phyloP scores from a whole-genome alignment of 2,113 vertebrate species.

The Jaculus jaculus region DNA sequence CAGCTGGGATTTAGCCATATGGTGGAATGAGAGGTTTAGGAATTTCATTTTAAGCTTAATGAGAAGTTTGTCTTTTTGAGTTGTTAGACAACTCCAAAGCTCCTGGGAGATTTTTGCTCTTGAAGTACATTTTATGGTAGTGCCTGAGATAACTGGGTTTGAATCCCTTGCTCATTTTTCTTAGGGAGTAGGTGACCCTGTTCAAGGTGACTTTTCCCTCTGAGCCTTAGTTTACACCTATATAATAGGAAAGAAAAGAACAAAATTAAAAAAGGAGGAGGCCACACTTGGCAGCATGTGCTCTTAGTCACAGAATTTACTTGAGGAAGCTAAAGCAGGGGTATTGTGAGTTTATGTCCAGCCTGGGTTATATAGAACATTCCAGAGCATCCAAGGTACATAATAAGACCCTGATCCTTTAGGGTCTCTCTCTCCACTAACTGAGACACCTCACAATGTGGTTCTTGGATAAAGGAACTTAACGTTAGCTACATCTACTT shows the following conservation, averaged over 20 bases:
- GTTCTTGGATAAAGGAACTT: neutral
- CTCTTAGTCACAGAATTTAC: neutral
- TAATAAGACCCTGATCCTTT: neutral
- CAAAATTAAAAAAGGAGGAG: neutral
- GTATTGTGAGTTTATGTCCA: neutral
- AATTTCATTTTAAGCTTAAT: constrained; percentile 57
- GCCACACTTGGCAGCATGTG: neutral
- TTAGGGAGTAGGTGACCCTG: neutral
- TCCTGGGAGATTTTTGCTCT: neutral
- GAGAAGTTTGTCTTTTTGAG: constrained; percentile 53
- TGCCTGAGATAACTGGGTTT: neutral
- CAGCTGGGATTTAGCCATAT: constrained; percentile 55
- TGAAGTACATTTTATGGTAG: neutral
- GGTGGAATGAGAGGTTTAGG: constrained; percentile 30
- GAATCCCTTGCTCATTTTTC: neutral
- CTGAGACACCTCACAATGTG: neutral
- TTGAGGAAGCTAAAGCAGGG: neutral
- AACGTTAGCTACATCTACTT: neutral
- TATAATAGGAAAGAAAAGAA: neutral
- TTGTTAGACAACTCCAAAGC: neutral
- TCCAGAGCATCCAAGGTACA: neutral
- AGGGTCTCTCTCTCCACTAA: neutral
- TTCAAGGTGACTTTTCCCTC: neutral
- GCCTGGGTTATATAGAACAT: neutral
- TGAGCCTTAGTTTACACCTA: neutral